Percentiles rank a stretch among this genome's conserved stretches.
Evolutionary conservation across 2,113 vertebrate genomes (phyloP).

Genomic region (Progne subis): DNA sequence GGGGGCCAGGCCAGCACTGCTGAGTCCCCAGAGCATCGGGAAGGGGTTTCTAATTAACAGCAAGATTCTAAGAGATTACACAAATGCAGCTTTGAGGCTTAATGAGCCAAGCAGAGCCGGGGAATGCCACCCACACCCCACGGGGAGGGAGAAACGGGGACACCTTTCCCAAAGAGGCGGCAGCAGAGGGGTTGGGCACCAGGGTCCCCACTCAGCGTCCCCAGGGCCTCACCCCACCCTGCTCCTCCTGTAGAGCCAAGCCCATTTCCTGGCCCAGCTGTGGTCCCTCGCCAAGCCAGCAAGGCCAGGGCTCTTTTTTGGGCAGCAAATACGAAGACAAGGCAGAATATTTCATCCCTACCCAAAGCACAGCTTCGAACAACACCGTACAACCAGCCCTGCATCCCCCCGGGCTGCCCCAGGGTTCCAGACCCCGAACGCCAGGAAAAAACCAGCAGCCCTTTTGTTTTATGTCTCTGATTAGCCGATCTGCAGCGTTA

Average conservation of each 20-base stretch:
- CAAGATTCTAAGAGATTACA: background rate
- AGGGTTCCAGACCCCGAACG: background rate
- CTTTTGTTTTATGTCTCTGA: background rate
- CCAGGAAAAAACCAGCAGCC: background rate
- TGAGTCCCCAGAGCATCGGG: rapidly evolving
- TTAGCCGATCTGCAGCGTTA: slow-evolving; percentile 11
- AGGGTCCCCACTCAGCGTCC: background rate
- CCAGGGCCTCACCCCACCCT: rapidly evolving
- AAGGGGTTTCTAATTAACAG: background rate
- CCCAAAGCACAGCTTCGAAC: background rate
- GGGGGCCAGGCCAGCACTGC: background rate
- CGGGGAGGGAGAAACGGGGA: background rate
- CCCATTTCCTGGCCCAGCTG: background rate
- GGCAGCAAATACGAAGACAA: rapidly evolving
- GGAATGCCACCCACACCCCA: background rate
- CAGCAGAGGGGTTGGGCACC: rapidly evolving
- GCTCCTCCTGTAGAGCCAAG: background rate
- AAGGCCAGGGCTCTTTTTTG: background rate
- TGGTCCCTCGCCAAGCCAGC: background rate
- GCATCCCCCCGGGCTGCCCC: background rate
- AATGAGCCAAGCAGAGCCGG: background rate
- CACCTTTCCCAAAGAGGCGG: rapidly evolving
- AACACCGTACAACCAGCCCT: background rate
- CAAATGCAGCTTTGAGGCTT: background rate
- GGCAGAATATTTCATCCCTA: background rate